Conservation (phyloP, 2,797 vertebrate species). For the Sphaeramia orbicularis region DNA sequence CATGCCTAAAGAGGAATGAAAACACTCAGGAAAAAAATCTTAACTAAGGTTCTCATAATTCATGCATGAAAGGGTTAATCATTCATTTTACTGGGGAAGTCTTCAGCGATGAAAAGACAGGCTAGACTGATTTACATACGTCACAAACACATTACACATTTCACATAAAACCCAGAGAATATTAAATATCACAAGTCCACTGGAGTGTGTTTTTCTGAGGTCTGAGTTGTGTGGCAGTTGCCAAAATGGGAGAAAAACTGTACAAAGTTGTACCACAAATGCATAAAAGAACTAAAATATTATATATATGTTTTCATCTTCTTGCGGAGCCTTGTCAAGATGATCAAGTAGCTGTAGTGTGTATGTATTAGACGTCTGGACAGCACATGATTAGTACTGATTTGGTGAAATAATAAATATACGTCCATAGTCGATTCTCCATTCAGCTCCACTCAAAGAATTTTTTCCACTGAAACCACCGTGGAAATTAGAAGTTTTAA, state of each 20-base stretch:
- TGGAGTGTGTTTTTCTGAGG: not conserved
- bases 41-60: too few species aligned
- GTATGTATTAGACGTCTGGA: not conserved
- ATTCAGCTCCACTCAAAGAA: too few species aligned
- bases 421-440: too few species aligned
- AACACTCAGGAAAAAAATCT: too few species aligned
- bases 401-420: too few species aligned
- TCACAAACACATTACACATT: not conserved
- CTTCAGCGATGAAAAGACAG: slow-evolving; percentile 11
- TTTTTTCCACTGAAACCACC: too few species aligned
- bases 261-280: not conserved
- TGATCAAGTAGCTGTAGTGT: not conserved
- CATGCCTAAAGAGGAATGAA: too few species aligned
- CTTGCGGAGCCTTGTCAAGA: not conserved
- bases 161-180: slow-evolving; percentile 3
- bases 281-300: not conserved
- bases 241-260: slow-evolving; percentile 5
- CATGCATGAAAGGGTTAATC: too few species aligned
- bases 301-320: too few species aligned
- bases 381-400: not conserved
- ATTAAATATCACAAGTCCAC: not conserved
- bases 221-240: not conserved
- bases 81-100: slow-evolving; percentile 21
- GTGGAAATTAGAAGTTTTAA: too few species aligned
- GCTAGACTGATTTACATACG: slow-evolving; percentile 2